Base-by-base conservation (phyloP, 2,113 vertebrate genomes). In the Pseudopodoces humilis region DNA sequence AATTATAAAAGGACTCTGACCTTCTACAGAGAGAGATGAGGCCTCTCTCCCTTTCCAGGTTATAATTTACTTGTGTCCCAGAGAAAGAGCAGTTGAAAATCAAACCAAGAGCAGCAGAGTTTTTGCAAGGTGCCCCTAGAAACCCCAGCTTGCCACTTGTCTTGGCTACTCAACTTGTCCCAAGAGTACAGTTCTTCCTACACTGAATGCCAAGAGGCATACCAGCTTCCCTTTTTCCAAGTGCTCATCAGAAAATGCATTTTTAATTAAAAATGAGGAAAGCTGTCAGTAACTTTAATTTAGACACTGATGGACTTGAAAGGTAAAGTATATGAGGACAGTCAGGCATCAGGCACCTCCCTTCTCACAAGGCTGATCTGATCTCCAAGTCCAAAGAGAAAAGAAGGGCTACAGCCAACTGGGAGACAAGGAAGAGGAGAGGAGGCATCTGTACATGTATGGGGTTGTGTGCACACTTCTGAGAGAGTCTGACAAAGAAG, bases 401-500 rank as follows among this genome's bases (percentile, higher is more conserved):
- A 79, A 39, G 46, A 85, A 21, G 15, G 18, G 20, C 60, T 59
- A 50, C 9, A 67, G 75, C 23, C 64, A 84, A 1, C 4, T 23
- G 22, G 27, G 39, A 30, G 12, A 35, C 2, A 3, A 18, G 30
- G 69, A 60, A 75, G 31, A 82, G 39, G 27, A 71, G 22, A 63
- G 49, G 22, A 72, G 46, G 31, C 25, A 49, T 19, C 50, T 20
- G 20, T 47, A 71, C 3, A 0, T 0, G 1, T 15, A 23, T 16
- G 18, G 4, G 17, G 16, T 9, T 78, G 14, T 23, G 11, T 31
- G 30, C 31, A 64, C 15, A 33, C 25, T 58, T 76, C 37, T 60
- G n/a, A 59, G 43, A 78, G 25, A 53, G 39, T 33, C 15, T 92
- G 43, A 15, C 59, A 85, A 67, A 58, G 58, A 83, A 72, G 58